phyloP scores from a whole-genome alignment of 1,140 invertebrate species.

The Macrosteles quadrilineatus region DNA sequence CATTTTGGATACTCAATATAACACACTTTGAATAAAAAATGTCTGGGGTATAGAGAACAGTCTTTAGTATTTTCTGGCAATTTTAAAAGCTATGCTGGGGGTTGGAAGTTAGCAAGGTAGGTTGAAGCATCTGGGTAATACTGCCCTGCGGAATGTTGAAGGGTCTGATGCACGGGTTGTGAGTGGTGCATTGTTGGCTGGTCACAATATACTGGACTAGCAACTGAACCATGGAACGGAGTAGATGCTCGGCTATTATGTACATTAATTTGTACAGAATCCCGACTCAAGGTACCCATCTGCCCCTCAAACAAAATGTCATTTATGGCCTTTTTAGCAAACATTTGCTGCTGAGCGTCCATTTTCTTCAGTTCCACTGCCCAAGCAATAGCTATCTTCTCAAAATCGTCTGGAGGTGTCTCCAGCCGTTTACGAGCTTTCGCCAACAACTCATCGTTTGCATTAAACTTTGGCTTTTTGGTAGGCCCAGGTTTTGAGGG shows the following conservation, averaged over 20 bases:
- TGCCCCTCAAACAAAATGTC: slow-evolving; percentile 43
- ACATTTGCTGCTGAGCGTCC: slow-evolving; percentile 42
- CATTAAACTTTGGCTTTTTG: slow-evolving; percentile 12
- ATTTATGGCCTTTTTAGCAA: slow-evolving; percentile 46
- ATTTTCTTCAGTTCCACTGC: slow-evolving; percentile 43
- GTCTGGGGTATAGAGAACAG: background rate
- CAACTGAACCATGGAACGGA: slow-evolving; percentile 28
- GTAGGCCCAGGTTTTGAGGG: background rate
- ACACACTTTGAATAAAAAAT: too few species aligned
- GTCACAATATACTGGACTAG: slow-evolving; percentile 5
- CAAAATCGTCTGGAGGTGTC: slow-evolving; percentile 33
- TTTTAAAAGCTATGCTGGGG: background rate
- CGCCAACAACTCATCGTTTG: slow-evolving; percentile 31
- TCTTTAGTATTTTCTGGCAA: background rate
- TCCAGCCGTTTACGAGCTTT: slow-evolving; percentile 32
- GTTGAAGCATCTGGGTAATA: slow-evolving; percentile 15
- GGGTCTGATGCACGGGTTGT: slow-evolving; percentile 15
- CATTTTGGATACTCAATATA: too few species aligned
- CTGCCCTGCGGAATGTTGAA: background rate
- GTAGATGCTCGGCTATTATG: background rate
- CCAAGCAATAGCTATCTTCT: slow-evolving; percentile 42
- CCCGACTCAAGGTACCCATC: slow-evolving; percentile 41
- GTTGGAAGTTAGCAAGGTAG: slow-evolving; percentile 1
- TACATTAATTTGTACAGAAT: slow-evolving; percentile 42
- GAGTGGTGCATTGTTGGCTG: background rate